These are phyloP conservation scores for Micrasema minimum DNA, from an alignment of 1,140 invertebrate species.

Conservation along the genomic window DNA sequence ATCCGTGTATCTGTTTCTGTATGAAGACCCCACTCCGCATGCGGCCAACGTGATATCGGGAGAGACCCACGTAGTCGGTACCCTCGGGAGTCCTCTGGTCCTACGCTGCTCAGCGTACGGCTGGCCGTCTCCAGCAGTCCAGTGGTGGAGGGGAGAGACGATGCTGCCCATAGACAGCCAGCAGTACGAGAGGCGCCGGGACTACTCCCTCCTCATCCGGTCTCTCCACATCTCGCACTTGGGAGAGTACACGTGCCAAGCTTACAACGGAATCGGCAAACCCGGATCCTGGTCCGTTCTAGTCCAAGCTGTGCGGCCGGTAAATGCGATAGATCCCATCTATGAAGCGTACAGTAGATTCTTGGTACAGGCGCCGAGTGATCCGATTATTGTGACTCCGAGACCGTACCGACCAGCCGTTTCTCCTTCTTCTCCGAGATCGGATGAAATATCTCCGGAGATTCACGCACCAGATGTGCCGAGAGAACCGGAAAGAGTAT, in stretches of 20 bases:
- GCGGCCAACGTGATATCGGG: conserved; percentile 65
- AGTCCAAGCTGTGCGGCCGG: conserved; percentile 76
- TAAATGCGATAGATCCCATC: conserved; percentile 72
- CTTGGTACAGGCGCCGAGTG: conserved; percentile 56
- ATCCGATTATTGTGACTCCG: conserved; percentile 51
- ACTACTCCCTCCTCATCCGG: conserved; percentile 79
- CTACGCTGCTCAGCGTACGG: conserved; percentile 87
- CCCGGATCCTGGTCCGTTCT: conserved; percentile 80
- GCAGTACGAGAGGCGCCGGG: conserved; percentile 78
- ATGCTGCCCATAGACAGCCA: conserved; percentile 78
- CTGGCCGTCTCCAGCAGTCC: conserved; percentile 81
- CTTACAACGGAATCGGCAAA: conserved; percentile 83
- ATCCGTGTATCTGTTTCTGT: conserved; percentile 56
- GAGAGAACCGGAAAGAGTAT: conserved; percentile 22
- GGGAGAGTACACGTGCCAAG: conserved; percentile 87
- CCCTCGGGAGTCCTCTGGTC: conserved; percentile 74
- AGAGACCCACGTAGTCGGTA: conserved; percentile 74
- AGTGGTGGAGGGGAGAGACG: conserved; percentile 85
- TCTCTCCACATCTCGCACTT: conserved; percentile 76
- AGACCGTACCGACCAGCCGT: conserved; percentile 43
- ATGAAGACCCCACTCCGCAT: conserved; percentile 64
- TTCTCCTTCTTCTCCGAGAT: conserved; percentile 30
- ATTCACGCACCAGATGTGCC: conserved; percentile 16
- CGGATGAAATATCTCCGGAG: conserved; percentile 22
- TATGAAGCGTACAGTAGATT: conserved; percentile 57